phyloP scores from a whole-genome alignment of 1,140 invertebrate species.

The Ceratosolen solmsi region DNA sequence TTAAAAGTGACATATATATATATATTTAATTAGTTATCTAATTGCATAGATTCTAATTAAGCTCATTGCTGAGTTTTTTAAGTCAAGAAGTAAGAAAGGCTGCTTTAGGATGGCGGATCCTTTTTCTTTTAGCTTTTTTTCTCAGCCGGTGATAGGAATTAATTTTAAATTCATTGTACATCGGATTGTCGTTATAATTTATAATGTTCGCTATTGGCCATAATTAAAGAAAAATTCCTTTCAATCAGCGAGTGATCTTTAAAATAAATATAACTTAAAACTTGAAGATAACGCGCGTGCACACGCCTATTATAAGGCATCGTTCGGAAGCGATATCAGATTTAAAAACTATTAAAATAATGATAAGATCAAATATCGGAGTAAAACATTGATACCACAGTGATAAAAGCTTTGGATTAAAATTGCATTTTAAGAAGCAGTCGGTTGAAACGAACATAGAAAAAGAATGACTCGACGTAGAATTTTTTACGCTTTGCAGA shows the following conservation, averaged over 20 bases:
- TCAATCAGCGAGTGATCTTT: background rate
- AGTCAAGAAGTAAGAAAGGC: too few relatives aligned
- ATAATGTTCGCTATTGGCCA: constrained; percentile 12
- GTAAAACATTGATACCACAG: background rate
- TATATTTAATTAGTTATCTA: too few relatives aligned
- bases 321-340: background rate
- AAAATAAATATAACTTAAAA: background rate
- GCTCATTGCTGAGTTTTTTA: too few relatives aligned
- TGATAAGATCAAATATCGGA: background rate
- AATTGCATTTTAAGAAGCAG: too few relatives aligned
- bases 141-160: constrained; percentile 22
- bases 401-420: too few relatives aligned
- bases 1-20: too few relatives aligned
- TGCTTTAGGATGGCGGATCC: constrained; percentile 5
- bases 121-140: constrained; percentile 15
- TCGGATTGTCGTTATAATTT: background rate
- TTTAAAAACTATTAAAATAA: background rate
- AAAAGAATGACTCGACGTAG: too few relatives aligned
- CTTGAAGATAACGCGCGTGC: background rate
- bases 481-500: too few relatives aligned
- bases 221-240: constrained; percentile 10
- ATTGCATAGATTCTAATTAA: too few relatives aligned
- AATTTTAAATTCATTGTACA: background rate
- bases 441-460: too few relatives aligned
- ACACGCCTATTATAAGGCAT: background rate